Percentiles rank a stretch among this genome's conserved stretches.
phyloP scores from a whole-genome alignment of 2,888 invertebrate genomes.

The Pyrgus malvae region DNA sequence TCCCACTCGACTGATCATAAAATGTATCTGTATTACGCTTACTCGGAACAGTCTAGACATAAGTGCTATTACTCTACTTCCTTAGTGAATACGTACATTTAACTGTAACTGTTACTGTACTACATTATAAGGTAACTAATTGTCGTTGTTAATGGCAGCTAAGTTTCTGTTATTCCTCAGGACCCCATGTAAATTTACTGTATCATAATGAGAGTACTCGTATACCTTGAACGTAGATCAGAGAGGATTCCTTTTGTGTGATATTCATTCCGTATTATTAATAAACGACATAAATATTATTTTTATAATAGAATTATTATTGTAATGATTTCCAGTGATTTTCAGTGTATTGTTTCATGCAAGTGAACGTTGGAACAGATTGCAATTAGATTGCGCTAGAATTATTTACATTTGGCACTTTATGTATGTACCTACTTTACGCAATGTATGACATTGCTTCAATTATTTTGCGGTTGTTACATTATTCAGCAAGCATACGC shows the following conservation, averaged over 20 bases:
- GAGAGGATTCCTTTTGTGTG: slow-evolving; percentile 75
- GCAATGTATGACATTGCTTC: slow-evolving; percentile 73
- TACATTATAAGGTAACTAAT: slow-evolving; percentile 19
- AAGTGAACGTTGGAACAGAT: slow-evolving; percentile 43
- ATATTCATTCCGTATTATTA: slow-evolving; percentile 74
- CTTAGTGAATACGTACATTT: slow-evolving; percentile 74
- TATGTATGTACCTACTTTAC: slow-evolving; percentile 39
- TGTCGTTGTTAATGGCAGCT: slow-evolving; percentile 25
- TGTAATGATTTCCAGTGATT: slow-evolving; percentile 55
- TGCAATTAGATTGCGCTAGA: slow-evolving; percentile 80
- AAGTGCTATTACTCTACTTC: slow-evolving; percentile 78
- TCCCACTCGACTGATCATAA: slow-evolving; percentile 73
- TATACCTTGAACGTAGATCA: slow-evolving; percentile 39
- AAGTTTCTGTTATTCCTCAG: slow-evolving; percentile 11
- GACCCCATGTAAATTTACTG: slow-evolving; percentile 9
- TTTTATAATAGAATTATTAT: slow-evolving; percentile 52
- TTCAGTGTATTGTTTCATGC: slow-evolving; percentile 46
- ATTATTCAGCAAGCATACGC: slow-evolving; percentile 36
- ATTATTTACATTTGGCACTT: slow-evolving; percentile 54
- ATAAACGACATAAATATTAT: slow-evolving; percentile 60
- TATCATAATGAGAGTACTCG: slow-evolving; percentile 22
- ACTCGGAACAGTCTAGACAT: slow-evolving; percentile 78
- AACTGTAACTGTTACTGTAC: slow-evolving; percentile 45
- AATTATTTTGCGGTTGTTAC: slow-evolving; percentile 47
- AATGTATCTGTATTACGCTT: slow-evolving; percentile 79